These are phyloP conservation scores for Solenopsis invicta DNA, from an alignment of 1,140 invertebrate genomes.

Conservation along the genomic window DNA sequence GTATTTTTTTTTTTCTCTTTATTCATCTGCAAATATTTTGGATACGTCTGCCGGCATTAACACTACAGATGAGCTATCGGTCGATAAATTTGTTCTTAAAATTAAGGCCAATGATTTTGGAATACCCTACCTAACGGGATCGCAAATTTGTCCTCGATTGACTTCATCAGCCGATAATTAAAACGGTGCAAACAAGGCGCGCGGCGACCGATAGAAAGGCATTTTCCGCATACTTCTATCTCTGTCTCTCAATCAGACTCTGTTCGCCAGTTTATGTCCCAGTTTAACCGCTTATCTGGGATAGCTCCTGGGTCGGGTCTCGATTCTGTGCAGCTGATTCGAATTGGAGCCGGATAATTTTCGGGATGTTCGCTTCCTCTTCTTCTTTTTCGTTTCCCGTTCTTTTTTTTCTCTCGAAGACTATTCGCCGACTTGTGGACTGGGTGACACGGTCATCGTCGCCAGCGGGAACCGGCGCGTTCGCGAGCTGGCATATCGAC, in stretches of 20 bases:
- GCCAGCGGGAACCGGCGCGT: background rate
- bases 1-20: background rate
- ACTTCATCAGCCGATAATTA: constrained; percentile 25
- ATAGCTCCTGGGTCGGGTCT: background rate
- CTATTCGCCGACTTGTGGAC: background rate
- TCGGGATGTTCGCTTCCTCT: background rate
- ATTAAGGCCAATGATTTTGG: background rate
- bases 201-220: background rate
- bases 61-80: too few species aligned
- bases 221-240: background rate
- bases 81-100: background rate
- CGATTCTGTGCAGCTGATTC: background rate
- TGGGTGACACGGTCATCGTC: background rate
- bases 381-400: background rate
- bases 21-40: background rate
- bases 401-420: background rate
- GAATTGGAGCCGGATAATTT: constrained; percentile 7
- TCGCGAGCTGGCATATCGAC: background rate
- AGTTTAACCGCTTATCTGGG: constrained; percentile 2
- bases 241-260: background rate
- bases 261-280: background rate
- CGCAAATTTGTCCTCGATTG: background rate
- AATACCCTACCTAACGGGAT: background rate
- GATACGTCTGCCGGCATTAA: too few species aligned
- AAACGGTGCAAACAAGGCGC: background rate